Evolutionary conservation across 2,113 vertebrate genomes (phyloP).

Genomic region (Gallinago media): DNA sequence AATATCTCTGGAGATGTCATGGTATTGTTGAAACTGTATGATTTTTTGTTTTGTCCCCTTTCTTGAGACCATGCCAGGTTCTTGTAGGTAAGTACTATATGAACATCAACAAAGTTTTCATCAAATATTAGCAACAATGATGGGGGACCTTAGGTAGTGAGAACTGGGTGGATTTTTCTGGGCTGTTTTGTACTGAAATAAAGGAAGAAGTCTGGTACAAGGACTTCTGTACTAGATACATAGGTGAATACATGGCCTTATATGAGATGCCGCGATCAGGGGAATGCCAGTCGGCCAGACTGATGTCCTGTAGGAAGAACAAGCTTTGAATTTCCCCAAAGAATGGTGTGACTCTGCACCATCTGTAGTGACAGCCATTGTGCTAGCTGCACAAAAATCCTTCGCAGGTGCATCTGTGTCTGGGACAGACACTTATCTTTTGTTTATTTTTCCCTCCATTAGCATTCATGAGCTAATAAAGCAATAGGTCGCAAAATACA

Average conservation of each 20-base stretch:
- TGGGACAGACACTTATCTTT: not conserved
- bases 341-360: not conserved
- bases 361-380: not conserved
- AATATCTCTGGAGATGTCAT: not conserved
- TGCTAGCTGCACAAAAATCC: not conserved
- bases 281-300: not conserved
- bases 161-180: not conserved
- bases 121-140: not conserved
- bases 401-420: not conserved
- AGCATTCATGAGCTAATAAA: not conserved
- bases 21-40: not conserved
- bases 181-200: not conserved
- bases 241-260: not conserved
- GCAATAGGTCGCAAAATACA: not conserved
- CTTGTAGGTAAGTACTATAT: not conserved
- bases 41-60: not conserved
- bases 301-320: not conserved
- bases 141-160: not conserved
- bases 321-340: not conserved
- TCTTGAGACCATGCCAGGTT: not conserved
- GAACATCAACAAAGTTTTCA: not conserved
- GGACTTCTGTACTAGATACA: not conserved
- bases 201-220: not conserved
- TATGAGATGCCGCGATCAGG: not conserved
- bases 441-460: not conserved